Percentiles rank a stretch among this genome's conserved stretches.
These are phyloP conservation scores for Sebastes kiyomatsui DNA, from an alignment of 2,797 vertebrate genomes.

Conservation along the genomic window DNA sequence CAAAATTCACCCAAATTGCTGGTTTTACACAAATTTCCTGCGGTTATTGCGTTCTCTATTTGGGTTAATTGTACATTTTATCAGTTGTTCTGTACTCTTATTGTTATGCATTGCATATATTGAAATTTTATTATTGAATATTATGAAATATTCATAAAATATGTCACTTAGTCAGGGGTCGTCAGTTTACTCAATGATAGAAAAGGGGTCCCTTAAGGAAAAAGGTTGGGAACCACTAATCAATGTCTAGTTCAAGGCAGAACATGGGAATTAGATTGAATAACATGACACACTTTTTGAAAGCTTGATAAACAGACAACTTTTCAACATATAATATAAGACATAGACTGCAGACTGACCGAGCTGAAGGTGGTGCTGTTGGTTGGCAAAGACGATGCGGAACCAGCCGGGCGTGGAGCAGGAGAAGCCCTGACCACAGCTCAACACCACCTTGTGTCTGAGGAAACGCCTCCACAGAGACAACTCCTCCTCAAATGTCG, in stretches of 20 bases:
- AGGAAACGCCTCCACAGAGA: slow-evolving; percentile 89
- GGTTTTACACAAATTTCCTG: too few relatives aligned
- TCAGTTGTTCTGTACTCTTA: too few relatives aligned
- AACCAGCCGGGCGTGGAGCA: slow-evolving; percentile 96
- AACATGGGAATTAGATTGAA: not conserved
- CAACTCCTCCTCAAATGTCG: slow-evolving; percentile 90
- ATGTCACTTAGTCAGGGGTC: too few relatives aligned
- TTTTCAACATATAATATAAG: not conserved
- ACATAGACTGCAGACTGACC: slow-evolving; percentile 78
- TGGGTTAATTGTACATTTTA: too few relatives aligned
- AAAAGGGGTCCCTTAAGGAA: too few relatives aligned
- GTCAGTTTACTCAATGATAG: too few relatives aligned
- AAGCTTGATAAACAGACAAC: not conserved
- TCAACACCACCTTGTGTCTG: slow-evolving; percentile 90
- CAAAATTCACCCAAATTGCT: too few relatives aligned
- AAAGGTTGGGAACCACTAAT: not conserved
- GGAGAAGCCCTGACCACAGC: slow-evolving; percentile 89
- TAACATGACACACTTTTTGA: not conserved
- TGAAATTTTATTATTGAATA: too few relatives aligned
- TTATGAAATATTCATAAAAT: too few relatives aligned
- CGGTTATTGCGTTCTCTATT: too few relatives aligned
- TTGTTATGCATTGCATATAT: too few relatives aligned
- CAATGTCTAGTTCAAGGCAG: not conserved
- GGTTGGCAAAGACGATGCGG: slow-evolving; percentile 90
- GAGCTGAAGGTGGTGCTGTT: slow-evolving; percentile 83